phyloP scores from a whole-genome alignment of 2,888 invertebrate genomes.

The Chrysolina oricalcia region DNA sequence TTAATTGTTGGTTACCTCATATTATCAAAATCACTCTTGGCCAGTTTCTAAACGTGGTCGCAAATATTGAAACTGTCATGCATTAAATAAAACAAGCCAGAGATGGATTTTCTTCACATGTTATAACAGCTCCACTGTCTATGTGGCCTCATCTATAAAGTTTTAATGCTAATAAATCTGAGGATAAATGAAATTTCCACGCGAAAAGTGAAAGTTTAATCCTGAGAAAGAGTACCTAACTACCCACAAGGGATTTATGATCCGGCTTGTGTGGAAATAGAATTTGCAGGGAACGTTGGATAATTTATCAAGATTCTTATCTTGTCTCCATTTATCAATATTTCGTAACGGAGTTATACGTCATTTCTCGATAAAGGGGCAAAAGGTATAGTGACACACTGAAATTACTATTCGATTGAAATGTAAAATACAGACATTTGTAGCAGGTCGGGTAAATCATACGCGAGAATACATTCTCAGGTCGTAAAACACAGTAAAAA shows the following conservation, averaged over 20 bases:
- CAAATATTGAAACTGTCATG: too few species aligned
- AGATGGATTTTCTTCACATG: too few species aligned
- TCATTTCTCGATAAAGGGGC: conserved; percentile 39
- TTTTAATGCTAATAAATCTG: conserved; percentile 48
- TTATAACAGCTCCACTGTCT: not conserved
- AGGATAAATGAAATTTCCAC: conserved; percentile 61
- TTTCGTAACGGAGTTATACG: conserved; percentile 60
- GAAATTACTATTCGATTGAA: too few species aligned
- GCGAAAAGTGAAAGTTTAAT: conserved; percentile 63
- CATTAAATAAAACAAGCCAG: too few species aligned
- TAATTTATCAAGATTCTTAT: conserved; percentile 61
- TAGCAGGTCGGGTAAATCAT: too few species aligned
- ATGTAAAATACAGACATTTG: too few species aligned
- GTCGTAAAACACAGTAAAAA: too few species aligned
- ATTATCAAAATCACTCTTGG: too few species aligned
- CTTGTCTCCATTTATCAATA: conserved; percentile 63
- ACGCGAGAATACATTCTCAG: too few species aligned
- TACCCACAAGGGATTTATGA: conserved; percentile 62
- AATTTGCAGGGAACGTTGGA: conserved; percentile 59
- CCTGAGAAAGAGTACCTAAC: conserved; percentile 58
- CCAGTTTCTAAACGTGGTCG: too few species aligned
- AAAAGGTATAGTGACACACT: too few species aligned
- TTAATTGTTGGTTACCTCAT: too few species aligned
- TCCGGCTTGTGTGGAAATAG: conserved; percentile 58
- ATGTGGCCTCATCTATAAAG: conserved; percentile 28